Evolutionary conservation across 2,113 vertebrate genomes (phyloP).

Genomic region (Cinclus cinclus): DNA sequence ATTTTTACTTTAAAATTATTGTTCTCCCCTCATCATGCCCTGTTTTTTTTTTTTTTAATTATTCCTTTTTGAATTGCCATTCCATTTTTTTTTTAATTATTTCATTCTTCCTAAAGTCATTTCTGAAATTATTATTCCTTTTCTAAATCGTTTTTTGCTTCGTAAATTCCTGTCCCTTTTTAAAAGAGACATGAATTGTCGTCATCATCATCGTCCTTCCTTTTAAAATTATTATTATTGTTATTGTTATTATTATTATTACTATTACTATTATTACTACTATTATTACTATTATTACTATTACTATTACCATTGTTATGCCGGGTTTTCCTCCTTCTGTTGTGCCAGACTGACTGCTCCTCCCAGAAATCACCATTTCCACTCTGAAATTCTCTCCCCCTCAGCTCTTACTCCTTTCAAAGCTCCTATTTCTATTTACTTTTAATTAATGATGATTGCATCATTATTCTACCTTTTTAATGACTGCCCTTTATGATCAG

Average conservation of each 20-base stretch:
- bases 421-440: background rate
- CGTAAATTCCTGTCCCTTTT: background rate
- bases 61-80: too few species aligned
- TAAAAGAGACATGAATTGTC: background rate
- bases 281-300: background rate
- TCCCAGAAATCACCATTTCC: background rate
- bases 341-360: too few species aligned
- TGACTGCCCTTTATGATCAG: too few species aligned
- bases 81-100: background rate
- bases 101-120: background rate
- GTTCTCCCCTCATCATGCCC: too few species aligned
- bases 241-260: too few species aligned
- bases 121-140: background rate
- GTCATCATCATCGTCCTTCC: too few species aligned
- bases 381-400: background rate
- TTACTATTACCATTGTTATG: too few species aligned
- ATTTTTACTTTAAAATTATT: background rate
- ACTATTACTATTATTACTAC: too few species aligned
- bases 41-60: too few species aligned
- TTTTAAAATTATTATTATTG: too few species aligned
- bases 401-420: background rate
- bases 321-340: background rate
- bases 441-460: too few species aligned
- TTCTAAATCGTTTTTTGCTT: background rate
- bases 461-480: background rate